Conservation (phyloP, 2,888 invertebrate genomes). For the Dynastes grantii region DNA sequence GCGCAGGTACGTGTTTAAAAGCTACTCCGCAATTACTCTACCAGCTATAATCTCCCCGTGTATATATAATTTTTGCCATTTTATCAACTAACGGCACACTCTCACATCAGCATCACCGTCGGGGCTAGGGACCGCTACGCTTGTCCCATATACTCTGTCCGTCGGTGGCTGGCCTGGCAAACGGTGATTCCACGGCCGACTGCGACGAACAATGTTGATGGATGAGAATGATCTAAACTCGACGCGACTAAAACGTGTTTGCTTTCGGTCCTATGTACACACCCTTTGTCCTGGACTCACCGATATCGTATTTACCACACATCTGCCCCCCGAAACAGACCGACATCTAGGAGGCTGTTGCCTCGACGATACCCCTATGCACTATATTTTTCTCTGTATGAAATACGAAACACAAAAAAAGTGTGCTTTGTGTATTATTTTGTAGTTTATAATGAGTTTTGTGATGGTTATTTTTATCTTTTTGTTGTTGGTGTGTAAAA, state of each 20-base stretch:
- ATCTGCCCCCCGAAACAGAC: conserved; percentile 62
- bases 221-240: conserved; percentile 58
- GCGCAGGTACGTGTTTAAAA: too few relatives aligned
- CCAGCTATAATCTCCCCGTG: background rate
- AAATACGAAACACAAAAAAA: background rate
- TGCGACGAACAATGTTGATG: conserved; percentile 52
- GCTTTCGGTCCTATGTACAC: conserved; percentile 71
- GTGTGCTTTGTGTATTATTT: too few relatives aligned
- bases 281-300: conserved; percentile 70
- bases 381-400: background rate
- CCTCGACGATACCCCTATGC: background rate
- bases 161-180: conserved; percentile 21
- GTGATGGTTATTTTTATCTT: too few relatives aligned
- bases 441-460: too few relatives aligned
- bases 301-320: conserved; percentile 70
- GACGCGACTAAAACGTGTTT: conserved; percentile 69
- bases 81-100: conserved; percentile 21
- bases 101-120: background rate
- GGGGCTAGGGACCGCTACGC: background rate
- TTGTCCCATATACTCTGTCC: too few relatives aligned
- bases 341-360: conserved; percentile 15
- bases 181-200: conserved; percentile 3
- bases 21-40: background rate
- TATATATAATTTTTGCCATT: conserved; percentile 22
- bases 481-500: too few relatives aligned